Evolutionary conservation across 2,113 vertebrate species (phyloP).

Genomic region (Rhagologus leucostigma): DNA sequence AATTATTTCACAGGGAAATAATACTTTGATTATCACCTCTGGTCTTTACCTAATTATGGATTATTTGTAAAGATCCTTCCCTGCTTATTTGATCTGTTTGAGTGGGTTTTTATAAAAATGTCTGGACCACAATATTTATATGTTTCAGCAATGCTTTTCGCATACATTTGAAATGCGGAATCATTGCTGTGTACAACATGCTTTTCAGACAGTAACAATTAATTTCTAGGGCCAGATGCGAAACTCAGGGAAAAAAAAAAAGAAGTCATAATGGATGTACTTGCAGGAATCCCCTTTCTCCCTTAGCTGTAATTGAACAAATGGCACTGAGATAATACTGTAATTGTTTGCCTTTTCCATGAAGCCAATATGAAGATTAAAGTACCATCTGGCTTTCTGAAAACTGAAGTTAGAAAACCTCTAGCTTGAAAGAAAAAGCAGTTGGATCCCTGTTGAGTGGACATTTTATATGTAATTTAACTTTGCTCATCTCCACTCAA

Average conservation of each 20-base stretch:
- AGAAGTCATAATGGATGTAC: neutral
- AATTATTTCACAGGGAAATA: neutral
- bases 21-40: neutral
- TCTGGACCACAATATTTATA: neutral
- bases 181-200: neutral
- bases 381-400: slow-evolving; percentile 22
- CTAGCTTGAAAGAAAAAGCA: slow-evolving; percentile 2
- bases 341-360: slow-evolving; percentile 12
- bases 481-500: slow-evolving; percentile 29
- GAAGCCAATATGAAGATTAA: neutral
- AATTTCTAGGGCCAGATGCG: neutral
- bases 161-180: neutral
- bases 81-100: neutral
- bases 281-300: neutral
- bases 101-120: neutral
- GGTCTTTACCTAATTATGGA: neutral
- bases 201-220: neutral
- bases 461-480: slow-evolving; percentile 31
- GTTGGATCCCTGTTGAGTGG: neutral
- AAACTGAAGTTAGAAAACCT: slow-evolving; percentile 16
- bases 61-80: neutral
- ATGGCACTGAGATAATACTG: neutral
- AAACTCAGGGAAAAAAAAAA: neutral
- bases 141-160: neutral
- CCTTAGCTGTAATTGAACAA: slow-evolving; percentile 15